phyloP scores from a whole-genome alignment of 2,797 vertebrate species.

The Salmo trutta region DNA sequence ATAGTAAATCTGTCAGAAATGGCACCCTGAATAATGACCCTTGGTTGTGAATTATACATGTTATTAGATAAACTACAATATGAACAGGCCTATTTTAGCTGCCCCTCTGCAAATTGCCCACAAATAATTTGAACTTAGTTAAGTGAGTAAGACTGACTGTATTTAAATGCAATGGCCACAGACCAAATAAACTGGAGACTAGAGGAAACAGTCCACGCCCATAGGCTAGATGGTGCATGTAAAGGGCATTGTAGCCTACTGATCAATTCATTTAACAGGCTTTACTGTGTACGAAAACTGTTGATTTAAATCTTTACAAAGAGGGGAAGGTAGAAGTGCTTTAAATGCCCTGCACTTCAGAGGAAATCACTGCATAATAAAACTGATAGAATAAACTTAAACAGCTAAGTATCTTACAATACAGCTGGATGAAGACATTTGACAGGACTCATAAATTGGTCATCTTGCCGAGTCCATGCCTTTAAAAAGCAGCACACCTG shows the following conservation, averaged over 20 bases:
- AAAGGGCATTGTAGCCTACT: background rate
- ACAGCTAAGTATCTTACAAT: background rate
- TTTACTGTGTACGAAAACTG: no score
- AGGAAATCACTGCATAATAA: no score
- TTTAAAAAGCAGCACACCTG: slow-evolving; percentile 30
- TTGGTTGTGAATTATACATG: slow-evolving; percentile 27
- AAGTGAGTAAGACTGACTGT: background rate
- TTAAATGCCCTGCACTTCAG: no score
- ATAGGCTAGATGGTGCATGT: no score
- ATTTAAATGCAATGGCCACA: slow-evolving; percentile 1
- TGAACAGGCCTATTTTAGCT: slow-evolving; percentile 6
- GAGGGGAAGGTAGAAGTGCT: no score
- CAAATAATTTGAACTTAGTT: slow-evolving; percentile 9
- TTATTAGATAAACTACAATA: background rate
- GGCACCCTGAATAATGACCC: slow-evolving; percentile 29
- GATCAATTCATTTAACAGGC: background rate
- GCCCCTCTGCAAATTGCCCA: slow-evolving; percentile 8
- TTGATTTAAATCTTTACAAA: no score
- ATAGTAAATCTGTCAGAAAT: no score
- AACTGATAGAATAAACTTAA: background rate
- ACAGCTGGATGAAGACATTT: background rate
- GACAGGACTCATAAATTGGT: background rate
- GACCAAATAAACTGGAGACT: slow-evolving; percentile 2
- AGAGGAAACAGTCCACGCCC: background rate
- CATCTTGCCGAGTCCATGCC: background rate